A percentile compares a stretch with the other conserved stretches of the same genome.
phyloP scores from a whole-genome alignment of 2,888 invertebrate genomes.

The Rhagonycha fulva region DNA sequence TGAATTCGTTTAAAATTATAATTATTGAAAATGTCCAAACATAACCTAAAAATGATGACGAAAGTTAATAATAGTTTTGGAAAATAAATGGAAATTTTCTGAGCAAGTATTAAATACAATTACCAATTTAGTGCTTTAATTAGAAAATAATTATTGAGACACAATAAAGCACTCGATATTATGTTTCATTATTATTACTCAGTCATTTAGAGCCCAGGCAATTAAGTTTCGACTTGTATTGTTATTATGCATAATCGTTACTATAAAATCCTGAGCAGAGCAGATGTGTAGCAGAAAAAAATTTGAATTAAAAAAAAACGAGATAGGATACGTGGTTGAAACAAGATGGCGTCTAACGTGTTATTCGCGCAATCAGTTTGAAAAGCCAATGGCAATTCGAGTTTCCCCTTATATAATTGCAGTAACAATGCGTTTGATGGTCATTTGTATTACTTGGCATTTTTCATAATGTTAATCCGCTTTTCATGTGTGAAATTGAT shows the following conservation, averaged over 20 bases:
- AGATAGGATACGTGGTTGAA: conserved; percentile 16
- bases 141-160: not conserved
- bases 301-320: conserved; percentile 27
- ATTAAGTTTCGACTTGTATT: not conserved
- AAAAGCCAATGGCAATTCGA: conserved; percentile 29
- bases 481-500: conserved; percentile 44
- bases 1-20: no score
- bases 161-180: not conserved
- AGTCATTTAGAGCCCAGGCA: not conserved
- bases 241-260: not conserved
- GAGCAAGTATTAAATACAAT: not conserved
- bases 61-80: no score
- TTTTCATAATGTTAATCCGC: conserved; percentile 33
- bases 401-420: conserved; percentile 32
- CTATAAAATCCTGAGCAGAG: conserved; percentile 17
- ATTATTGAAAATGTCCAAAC: no score
- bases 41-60: no score
- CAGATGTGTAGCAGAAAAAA: conserved; percentile 24
- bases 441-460: conserved; percentile 22
- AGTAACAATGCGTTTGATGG: conserved; percentile 25
- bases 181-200: not conserved
- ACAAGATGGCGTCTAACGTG: conserved; percentile 33
- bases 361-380: conserved; percentile 21
- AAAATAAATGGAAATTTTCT: not conserved
- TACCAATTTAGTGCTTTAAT: not conserved